Percentiles rank a stretch among this genome's conserved stretches.
Evolutionary conservation across 2,113 vertebrate genomes (phyloP).

Genomic region (Pomatostomus ruficeps): DNA sequence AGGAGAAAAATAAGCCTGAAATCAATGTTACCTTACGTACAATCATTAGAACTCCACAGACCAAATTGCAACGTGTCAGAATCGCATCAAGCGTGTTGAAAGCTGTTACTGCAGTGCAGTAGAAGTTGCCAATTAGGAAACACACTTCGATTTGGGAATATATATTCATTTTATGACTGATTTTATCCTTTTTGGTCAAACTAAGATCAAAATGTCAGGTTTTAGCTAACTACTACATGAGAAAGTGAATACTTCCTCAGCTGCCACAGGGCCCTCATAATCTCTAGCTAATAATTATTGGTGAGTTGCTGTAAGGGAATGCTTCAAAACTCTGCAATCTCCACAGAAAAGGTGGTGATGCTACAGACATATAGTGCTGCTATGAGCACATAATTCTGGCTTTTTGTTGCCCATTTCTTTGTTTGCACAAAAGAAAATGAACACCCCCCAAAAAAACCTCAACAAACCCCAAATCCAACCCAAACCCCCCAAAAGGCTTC

Average conservation of each 20-base stretch:
- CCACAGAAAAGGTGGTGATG: neutral
- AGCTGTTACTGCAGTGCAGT: neutral
- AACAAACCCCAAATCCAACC: neutral
- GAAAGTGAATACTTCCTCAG: neutral
- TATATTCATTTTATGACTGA: neutral
- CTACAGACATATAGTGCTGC: neutral
- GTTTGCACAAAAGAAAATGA: neutral
- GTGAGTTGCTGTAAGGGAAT: neutral
- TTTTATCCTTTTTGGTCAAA: neutral
- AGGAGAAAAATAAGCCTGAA: neutral
- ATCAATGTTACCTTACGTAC: neutral
- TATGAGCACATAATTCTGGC: neutral
- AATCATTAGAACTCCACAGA: neutral
- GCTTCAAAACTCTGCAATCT: neutral
- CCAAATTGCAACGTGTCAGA: neutral
- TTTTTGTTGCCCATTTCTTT: neutral
- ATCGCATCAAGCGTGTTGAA: accelerated
- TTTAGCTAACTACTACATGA: neutral
- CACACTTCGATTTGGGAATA: neutral
- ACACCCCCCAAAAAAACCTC: accelerated
- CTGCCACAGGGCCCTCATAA: neutral
- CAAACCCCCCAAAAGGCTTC: neutral
- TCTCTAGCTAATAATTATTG: neutral
- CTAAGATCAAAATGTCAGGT: neutral
- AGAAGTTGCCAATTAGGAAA: neutral